Evolutionary conservation across 2,797 vertebrate species (phyloP).

Genomic region (Coracias cyanogaster): DNA sequence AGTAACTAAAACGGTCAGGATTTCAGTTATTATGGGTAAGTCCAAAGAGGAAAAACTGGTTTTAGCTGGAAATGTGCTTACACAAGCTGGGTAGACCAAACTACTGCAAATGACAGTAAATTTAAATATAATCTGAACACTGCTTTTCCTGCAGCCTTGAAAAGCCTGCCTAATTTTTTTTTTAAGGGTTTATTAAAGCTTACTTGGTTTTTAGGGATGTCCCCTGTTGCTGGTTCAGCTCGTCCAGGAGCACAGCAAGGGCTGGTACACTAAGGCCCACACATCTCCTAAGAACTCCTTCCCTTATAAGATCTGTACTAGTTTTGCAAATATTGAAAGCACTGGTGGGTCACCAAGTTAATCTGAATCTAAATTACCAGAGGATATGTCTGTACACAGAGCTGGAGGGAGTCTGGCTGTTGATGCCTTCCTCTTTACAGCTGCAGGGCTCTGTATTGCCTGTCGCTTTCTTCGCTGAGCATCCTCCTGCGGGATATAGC

Average conservation of each 20-base stretch:
- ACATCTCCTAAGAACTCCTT: not conserved
- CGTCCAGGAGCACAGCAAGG: not conserved
- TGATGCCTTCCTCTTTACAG: not conserved
- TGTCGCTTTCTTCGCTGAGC: not conserved
- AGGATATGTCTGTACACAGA: not conserved
- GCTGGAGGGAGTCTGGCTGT: not conserved
- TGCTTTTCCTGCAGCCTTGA: not conserved
- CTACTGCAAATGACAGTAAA: not conserved
- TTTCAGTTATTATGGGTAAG: not conserved
- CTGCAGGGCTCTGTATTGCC: not conserved
- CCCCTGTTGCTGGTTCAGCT: not conserved
- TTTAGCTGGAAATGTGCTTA: conserved; percentile 5
- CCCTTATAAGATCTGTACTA: not conserved
- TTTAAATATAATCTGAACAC: not conserved
- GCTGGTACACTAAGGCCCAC: not conserved
- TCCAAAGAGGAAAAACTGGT: not conserved
- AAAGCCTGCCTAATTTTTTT: not conserved
- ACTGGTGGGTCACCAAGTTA: not conserved
- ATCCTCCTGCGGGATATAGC: accelerated
- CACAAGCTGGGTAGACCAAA: not conserved
- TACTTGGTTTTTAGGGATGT: not conserved
- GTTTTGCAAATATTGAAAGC: not conserved
- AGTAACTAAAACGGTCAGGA: not conserved
- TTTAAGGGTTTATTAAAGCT: not conserved
- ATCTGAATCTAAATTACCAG: not conserved